Evolutionary conservation across 2,113 vertebrate genomes (phyloP), one percentile per base, ranked within the genome.

Genomic region (Echinops telfairi): DNA sequence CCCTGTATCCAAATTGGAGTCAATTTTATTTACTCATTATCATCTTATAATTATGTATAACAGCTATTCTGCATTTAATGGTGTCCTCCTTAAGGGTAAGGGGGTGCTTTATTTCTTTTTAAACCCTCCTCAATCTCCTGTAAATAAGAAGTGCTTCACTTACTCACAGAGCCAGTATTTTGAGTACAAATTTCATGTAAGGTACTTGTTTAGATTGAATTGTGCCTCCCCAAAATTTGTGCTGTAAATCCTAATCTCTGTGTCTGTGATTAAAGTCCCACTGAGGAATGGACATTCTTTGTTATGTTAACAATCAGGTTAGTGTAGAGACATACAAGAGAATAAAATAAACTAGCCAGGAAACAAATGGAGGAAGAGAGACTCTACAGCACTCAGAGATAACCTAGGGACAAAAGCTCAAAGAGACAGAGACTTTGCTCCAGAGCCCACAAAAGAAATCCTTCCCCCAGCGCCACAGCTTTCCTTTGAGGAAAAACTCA

Each of bases 21-120:
- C 60, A 36, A 40, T 81, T 94, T 95, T 93, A 95, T 93, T 94
- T 89, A 73, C 60, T 94, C 40, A 85, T 94, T 95, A 84, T 86
- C 93, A 89, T 92, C 60, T 77, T 92, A 68, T 93, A 94, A 92
- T 93, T 92, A 89, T 58, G 14, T 87, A 29, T 92, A 88, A 53
- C 27, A 94, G 70, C 89, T n/a, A 77, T 87, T 83, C 93, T 88
- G 17, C 60, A 89, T 87, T 96, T 86, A 70, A 73, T 91, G 15
- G 58, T 84, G 64, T 60, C 91, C 62, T 90, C 29, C 36, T 95
- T 92, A 90, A 91, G 71, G 58, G 73, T 73, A 31, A 8, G 3
- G 3, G 60, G 27, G 33, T 73, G 6, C 47, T 68, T 88, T 88
- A 43, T 92, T n/a, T 90, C 43, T 85, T n/a, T 82, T 68, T 71